Percentiles rank a stretch among this genome's conserved stretches.
These are phyloP conservation scores for Sandelia bainsii DNA, from an alignment of 2,797 vertebrate species.

Conservation along the genomic window DNA sequence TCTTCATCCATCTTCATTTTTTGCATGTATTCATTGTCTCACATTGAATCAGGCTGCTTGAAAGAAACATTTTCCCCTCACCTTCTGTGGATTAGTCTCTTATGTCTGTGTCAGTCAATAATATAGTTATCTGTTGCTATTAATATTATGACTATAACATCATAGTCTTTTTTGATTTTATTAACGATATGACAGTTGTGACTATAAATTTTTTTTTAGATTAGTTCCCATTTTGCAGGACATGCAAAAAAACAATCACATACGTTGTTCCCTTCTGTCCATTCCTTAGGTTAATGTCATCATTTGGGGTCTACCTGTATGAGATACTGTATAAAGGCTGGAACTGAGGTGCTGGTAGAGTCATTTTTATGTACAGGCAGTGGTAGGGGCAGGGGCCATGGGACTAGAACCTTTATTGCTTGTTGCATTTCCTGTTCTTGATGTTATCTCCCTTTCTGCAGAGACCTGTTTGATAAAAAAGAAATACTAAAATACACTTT, in stretches of 20 bases:
- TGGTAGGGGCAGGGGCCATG: neutral
- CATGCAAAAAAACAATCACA: neutral
- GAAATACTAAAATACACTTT: conserved; percentile 1
- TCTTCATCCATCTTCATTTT: conserved; percentile 60
- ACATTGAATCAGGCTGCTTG: conserved; percentile 44
- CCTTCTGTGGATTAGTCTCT: conserved; percentile 55
- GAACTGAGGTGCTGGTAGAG: neutral
- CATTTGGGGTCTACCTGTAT: neutral
- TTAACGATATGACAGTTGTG: conserved; percentile 2
- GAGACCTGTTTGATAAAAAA: conserved; percentile 23
- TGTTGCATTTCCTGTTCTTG: conserved; percentile 9
- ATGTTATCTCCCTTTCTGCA: neutral
- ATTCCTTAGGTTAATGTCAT: conserved; percentile 1
- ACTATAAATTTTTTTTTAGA: no score
- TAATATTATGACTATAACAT: conserved; percentile 4
- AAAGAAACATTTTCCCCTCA: conserved; percentile 41
- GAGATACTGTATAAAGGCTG: conserved; percentile 4
- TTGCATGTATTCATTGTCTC: conserved; percentile 61
- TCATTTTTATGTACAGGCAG: neutral
- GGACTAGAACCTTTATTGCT: neutral
- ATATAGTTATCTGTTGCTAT: conserved; percentile 33
- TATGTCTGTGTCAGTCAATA: conserved; percentile 43
- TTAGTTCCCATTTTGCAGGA: neutral
- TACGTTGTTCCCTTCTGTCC: neutral
- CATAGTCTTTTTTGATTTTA: conserved; percentile 6